Evolutionary conservation across 2,888 invertebrate genomes (phyloP).

Genomic region (Diaphora mendica): DNA sequence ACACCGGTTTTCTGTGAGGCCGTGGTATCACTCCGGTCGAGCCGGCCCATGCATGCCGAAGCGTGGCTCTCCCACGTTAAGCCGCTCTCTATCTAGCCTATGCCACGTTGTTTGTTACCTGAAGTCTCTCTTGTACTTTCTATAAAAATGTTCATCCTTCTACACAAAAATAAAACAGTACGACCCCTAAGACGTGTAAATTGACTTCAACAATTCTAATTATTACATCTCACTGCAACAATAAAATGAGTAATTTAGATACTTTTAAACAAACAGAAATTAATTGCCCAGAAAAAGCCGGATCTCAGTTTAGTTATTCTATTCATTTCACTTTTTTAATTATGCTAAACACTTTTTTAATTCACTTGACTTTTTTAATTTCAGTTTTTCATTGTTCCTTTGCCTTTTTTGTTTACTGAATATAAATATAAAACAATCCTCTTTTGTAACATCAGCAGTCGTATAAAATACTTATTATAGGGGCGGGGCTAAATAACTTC

Average conservation of each 20-base stretch:
- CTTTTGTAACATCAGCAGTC: neutral
- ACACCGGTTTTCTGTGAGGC: no score
- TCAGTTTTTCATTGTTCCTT: slow-evolving; percentile 14
- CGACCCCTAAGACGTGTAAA: neutral
- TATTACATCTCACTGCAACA: neutral
- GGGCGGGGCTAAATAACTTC: neutral
- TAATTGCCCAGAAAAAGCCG: slow-evolving; percentile 17
- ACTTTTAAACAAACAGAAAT: slow-evolving; percentile 19
- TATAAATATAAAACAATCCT: neutral
- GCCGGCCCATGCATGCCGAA: no score
- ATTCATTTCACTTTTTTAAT: slow-evolving; percentile 23
- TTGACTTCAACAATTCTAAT: slow-evolving; percentile 5
- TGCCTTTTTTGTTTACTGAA: neutral
- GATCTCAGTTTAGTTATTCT: slow-evolving; percentile 9
- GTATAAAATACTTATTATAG: neutral
- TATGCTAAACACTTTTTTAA: slow-evolving; percentile 12
- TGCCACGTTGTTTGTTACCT: neutral
- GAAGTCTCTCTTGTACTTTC: neutral
- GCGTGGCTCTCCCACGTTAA: no score
- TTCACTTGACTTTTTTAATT: neutral
- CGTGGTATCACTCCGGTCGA: no score
- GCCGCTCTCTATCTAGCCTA: no score
- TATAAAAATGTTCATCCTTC: no score
- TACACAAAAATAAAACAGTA: no score
- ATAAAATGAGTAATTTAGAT: slow-evolving; percentile 16